These are phyloP conservation scores for Drosophila kambysellisi DNA, from an alignment of 2,888 invertebrate genomes.

Conservation along the genomic window DNA sequence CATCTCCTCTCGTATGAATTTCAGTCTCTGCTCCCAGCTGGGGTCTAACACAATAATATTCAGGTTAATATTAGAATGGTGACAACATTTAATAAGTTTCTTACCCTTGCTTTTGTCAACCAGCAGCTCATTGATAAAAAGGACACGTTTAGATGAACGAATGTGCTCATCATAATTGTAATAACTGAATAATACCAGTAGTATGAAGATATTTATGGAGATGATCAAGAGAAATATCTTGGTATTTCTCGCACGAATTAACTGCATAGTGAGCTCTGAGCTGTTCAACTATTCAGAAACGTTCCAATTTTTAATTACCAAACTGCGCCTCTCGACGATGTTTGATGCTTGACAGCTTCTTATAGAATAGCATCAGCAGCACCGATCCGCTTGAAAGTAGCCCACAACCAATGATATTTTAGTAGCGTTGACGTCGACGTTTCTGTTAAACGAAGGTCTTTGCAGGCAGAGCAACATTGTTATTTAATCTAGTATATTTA, in stretches of 20 bases:
- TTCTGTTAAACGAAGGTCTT: too few relatives aligned
- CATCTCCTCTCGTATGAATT: conserved; percentile 55
- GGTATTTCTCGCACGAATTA: conserved; percentile 14
- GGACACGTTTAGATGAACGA: background rate
- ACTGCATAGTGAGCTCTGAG: conserved; percentile 27
- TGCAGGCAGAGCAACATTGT: too few relatives aligned
- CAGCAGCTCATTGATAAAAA: conserved; percentile 36
- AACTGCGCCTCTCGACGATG: conserved; percentile 1
- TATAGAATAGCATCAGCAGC: conserved; percentile 8
- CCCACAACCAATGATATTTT: background rate
- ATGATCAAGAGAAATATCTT: conserved; percentile 37
- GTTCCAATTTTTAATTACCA: background rate
- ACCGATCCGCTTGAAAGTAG: conserved; percentile 1
- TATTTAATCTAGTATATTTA: too few relatives aligned
- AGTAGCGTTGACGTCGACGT: background rate
- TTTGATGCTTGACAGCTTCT: conserved; percentile 28
- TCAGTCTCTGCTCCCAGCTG: conserved; percentile 38
- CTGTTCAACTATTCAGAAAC: background rate
- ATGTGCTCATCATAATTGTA: background rate
- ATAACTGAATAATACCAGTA: conserved; percentile 16
- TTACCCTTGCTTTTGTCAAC: conserved; percentile 40
- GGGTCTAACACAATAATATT: conserved; percentile 23
- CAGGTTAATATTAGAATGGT: too few relatives aligned
- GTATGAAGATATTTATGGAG: conserved; percentile 31
- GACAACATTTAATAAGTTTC: background rate